A percentile compares a stretch with the other conserved stretches of the same genome.
Conservation (phyloP, 2,888 invertebrate genomes). For the Limenitis camilla region DNA sequence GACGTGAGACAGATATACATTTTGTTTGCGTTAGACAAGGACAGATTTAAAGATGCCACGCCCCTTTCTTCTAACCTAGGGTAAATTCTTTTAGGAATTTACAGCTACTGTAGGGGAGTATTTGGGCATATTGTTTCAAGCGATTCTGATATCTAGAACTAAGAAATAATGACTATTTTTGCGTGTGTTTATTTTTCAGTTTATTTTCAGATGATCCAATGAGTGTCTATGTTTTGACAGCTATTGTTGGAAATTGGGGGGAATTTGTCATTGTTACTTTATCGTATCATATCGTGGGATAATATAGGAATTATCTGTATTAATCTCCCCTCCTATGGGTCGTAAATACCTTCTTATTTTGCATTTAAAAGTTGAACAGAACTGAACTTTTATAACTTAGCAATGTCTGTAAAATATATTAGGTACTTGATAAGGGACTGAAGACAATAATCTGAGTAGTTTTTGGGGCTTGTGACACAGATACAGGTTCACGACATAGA, state of each 20-base stretch:
- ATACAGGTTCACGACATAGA: no score
- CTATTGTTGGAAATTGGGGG: not conserved
- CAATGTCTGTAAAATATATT: no score
- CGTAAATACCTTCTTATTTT: no score
- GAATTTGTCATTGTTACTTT: not conserved
- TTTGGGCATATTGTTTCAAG: slow-evolving; percentile 13
- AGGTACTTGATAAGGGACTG: no score
- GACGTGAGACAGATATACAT: slow-evolving; percentile 23
- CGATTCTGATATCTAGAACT: slow-evolving; percentile 10
- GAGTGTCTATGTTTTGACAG: not conserved
- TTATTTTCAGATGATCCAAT: slow-evolving; percentile 7
- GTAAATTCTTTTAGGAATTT: slow-evolving; percentile 17
- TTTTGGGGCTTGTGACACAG: no score
- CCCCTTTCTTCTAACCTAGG: slow-evolving; percentile 30
- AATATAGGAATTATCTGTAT: no score
- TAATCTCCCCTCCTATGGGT: no score
- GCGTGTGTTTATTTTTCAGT: slow-evolving; percentile 11
- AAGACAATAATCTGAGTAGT: no score
- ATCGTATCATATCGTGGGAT: no score
- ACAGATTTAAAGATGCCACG: slow-evolving; percentile 27
- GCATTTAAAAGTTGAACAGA: no score
- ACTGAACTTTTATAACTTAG: no score
- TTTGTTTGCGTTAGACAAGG: slow-evolving; percentile 21
- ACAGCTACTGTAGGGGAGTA: slow-evolving; percentile 19
- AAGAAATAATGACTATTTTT: slow-evolving; percentile 3